A percentile compares a stretch with the other conserved stretches of the same genome.
Conservation (phyloP, 1,140 invertebrate genomes). For the Aporrectodea caliginosa region DNA sequence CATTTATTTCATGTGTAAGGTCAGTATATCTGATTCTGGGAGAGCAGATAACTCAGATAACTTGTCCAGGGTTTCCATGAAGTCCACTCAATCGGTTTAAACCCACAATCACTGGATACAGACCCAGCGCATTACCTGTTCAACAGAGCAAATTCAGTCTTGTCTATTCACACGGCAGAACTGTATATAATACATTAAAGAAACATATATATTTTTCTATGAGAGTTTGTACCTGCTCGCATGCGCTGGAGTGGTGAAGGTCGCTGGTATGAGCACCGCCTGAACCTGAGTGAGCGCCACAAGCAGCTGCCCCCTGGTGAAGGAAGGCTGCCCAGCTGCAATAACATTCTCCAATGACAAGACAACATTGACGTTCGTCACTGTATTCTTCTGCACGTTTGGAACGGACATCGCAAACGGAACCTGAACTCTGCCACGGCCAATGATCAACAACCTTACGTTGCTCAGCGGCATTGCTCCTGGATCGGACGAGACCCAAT, state of each 20-base stretch:
- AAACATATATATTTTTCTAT: no score
- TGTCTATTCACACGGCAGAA: no score
- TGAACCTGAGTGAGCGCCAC: conserved; percentile 26
- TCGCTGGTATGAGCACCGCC: conserved; percentile 26
- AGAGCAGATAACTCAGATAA: no score
- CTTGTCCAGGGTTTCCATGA: no score
- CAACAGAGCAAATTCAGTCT: no score
- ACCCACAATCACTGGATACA: no score
- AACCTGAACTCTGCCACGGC: neutral
- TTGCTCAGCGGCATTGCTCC: neutral
- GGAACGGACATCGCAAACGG: neutral
- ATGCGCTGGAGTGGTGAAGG: conserved; percentile 2
- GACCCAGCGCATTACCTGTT: no score
- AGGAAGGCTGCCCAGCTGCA: neutral
- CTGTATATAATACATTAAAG: no score
- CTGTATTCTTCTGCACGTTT: neutral
- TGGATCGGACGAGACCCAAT: neutral
- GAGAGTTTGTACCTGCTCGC: conserved; percentile 19
- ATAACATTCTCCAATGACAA: conserved; percentile 3
- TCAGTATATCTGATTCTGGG: no score
- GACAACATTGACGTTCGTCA: neutral
- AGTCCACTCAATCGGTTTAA: no score
- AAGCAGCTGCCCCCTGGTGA: conserved; percentile 16
- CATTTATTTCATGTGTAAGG: no score
- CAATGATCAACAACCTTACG: neutral